Conservation (phyloP, 1,140 invertebrate species). For the Pseudomyrmex concolor region DNA sequence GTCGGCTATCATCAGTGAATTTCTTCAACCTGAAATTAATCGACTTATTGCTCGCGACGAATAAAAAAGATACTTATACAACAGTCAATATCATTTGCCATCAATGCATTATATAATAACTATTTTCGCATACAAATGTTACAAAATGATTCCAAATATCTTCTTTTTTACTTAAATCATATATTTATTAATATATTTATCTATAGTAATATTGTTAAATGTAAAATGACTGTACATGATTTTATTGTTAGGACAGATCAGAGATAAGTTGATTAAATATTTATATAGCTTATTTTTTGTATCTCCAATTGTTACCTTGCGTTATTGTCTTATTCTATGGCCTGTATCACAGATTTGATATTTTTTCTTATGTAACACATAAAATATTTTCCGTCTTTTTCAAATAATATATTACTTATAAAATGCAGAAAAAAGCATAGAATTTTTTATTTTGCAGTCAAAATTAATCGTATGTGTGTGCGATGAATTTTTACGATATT, state of each 20-base stretch:
- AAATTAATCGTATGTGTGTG: too few species aligned
- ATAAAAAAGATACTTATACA: constrained; percentile 28
- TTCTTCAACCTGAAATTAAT: constrained; percentile 92
- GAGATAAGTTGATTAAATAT: not conserved
- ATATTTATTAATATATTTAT: not conserved
- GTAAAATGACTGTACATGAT: constrained; percentile 42
- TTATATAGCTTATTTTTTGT: not conserved
- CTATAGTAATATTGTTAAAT: constrained; percentile 4
- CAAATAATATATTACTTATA: too few species aligned
- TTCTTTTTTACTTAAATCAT: not conserved
- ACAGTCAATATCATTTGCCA: not conserved
- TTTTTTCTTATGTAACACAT: too few species aligned
- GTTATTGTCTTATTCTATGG: too few species aligned
- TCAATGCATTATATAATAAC: not conserved
- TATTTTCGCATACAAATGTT: not conserved
- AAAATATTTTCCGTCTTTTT: too few species aligned
- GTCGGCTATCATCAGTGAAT: constrained; percentile 90
- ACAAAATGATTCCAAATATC: not conserved
- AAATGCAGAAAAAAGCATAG: too few species aligned
- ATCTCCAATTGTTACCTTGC: too few species aligned
- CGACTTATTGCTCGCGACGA: constrained; percentile 85
- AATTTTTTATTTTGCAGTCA: too few species aligned
- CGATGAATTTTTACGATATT: too few species aligned
- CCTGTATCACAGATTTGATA: too few species aligned
- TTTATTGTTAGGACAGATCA: not conserved